These are phyloP conservation scores for Pherbina coryleti DNA, from an alignment of 2,888 invertebrate genomes.

Conservation along the genomic window DNA sequence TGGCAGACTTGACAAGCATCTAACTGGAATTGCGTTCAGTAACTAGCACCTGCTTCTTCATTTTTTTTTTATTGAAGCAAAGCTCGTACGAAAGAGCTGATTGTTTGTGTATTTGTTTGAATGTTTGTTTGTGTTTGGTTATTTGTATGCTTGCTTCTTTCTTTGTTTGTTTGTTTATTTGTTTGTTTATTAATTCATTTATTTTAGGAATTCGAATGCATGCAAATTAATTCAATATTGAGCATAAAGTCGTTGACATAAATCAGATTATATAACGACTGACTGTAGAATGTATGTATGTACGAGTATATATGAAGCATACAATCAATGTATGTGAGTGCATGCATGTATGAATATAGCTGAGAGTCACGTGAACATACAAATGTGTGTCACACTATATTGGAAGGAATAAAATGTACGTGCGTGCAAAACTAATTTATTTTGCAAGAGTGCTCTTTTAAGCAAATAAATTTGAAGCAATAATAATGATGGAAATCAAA, in stretches of 20 bases:
- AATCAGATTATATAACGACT: neutral
- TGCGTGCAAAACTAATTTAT: neutral
- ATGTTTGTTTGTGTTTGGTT: neutral
- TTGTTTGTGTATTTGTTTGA: neutral
- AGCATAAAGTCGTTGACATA: neutral
- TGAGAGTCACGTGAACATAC: neutral
- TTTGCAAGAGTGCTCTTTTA: neutral
- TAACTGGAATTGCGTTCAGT: too few relatives aligned
- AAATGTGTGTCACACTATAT: neutral
- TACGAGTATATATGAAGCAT: neutral
- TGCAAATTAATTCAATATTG: slow-evolving; percentile 1
- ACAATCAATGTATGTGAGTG: too few relatives aligned
- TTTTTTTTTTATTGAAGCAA: too few relatives aligned
- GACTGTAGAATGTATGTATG: neutral
- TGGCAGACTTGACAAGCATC: too few relatives aligned
- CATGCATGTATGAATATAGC: too few relatives aligned
- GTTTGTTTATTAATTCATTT: slow-evolving; percentile 1
- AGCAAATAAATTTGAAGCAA: too few relatives aligned
- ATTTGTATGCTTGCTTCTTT: neutral
- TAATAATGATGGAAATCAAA: too few relatives aligned
- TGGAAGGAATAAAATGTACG: neutral
- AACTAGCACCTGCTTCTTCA: too few relatives aligned
- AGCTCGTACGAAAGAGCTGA: neutral
- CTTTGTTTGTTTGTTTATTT: neutral
- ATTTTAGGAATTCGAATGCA: neutral